Conservation (phyloP, 2,113 vertebrate species). For the Dromas ardeola region DNA sequence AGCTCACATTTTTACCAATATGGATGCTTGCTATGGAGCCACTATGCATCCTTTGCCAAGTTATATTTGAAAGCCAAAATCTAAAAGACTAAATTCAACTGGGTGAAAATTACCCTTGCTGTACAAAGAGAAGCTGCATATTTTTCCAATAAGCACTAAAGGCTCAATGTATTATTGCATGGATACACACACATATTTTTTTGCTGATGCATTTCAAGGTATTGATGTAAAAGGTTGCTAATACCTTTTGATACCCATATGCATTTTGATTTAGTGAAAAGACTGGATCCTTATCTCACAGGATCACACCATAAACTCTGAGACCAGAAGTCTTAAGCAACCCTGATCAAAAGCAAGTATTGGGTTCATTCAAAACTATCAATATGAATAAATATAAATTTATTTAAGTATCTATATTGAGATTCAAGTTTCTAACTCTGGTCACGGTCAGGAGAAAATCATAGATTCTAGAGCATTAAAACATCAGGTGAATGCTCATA, state of each 20-base stretch:
- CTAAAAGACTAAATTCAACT: neutral
- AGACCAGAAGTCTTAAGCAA: neutral
- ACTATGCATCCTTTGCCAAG: neutral
- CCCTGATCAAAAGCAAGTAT: neutral
- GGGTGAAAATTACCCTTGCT: neutral
- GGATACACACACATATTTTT: neutral
- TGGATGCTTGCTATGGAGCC: neutral
- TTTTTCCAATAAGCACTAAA: neutral
- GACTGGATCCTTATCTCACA: neutral
- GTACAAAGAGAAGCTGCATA: neutral
- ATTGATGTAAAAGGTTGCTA: neutral
- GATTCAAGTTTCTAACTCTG: neutral
- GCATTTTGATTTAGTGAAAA: neutral
- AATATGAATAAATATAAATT: neutral
- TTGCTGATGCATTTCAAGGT: neutral
- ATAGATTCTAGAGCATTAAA: neutral
- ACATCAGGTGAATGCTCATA: neutral
- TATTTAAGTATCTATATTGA: neutral
- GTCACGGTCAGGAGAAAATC: neutral
- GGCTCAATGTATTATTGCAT: neutral
- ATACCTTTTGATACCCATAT: neutral
- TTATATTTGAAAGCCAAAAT: neutral
- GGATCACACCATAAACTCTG: neutral
- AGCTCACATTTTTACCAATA: neutral
- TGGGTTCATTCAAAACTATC: fast-evolving